Conservation (phyloP, 2,888 invertebrate species). For the Parnassius apollo region DNA sequence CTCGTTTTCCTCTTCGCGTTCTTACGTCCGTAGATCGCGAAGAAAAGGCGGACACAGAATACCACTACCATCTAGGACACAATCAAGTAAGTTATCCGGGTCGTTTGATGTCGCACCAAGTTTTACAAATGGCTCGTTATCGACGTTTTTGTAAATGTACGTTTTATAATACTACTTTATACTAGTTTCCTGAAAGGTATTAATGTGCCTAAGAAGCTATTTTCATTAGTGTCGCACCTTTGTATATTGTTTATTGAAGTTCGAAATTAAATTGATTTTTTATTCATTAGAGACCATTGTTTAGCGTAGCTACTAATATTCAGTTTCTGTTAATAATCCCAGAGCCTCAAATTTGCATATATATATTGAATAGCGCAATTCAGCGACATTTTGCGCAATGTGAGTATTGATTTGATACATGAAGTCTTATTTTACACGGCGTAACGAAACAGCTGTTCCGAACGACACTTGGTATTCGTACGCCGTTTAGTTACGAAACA, state of each 20-base stretch:
- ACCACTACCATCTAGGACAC: conserved; percentile 89
- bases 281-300: conserved; percentile 51
- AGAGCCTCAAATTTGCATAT: conserved; percentile 40
- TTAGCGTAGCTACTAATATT: conserved; percentile 44
- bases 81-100: conserved; percentile 87
- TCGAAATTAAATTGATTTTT: conserved; percentile 30
- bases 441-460: conserved; percentile 77
- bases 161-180: too few relatives aligned
- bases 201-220: background rate
- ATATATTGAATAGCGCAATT: conserved; percentile 62
- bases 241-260: conserved; percentile 36
- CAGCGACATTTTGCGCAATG: conserved; percentile 77
- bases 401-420: conserved; percentile 74
- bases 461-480: conserved; percentile 34
- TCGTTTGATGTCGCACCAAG: conserved; percentile 68
- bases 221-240: conserved; percentile 10
- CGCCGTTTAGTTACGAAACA: conserved; percentile 36
- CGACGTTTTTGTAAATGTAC: conserved; percentile 53
- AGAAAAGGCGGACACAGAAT: conserved; percentile 95
- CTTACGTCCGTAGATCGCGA: conserved; percentile 94
- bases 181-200: conserved; percentile 28
- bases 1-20: conserved; percentile 95
- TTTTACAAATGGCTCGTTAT: conserved; percentile 58
- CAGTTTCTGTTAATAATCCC: conserved; percentile 42
- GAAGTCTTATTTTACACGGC: conserved; percentile 66